Conservation (phyloP, 2,888 invertebrate species). For the Xestobium rufovillosum region DNA sequence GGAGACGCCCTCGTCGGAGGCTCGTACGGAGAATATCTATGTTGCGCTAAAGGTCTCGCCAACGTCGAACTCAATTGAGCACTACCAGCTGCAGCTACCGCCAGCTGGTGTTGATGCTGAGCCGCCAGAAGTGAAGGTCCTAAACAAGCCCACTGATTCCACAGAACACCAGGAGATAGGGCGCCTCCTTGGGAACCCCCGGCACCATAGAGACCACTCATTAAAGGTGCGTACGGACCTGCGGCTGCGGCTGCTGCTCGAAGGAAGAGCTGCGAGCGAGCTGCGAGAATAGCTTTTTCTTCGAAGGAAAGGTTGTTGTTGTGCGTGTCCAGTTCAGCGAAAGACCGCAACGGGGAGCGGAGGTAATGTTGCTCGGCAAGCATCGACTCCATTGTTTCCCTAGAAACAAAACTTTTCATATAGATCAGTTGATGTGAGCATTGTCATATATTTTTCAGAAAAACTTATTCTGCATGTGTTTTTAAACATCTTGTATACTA, state of each 20-base stretch:
- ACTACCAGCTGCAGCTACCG: slow-evolving; percentile 45
- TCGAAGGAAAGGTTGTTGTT: slow-evolving; percentile 66
- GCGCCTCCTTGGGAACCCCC: slow-evolving; percentile 37
- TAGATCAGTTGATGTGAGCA: no score
- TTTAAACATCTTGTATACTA: no score
- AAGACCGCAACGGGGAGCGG: slow-evolving; percentile 67
- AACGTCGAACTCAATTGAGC: slow-evolving; percentile 48
- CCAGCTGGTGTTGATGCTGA: slow-evolving; percentile 57
- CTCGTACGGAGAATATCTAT: slow-evolving; percentile 53
- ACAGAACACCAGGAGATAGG: slow-evolving; percentile 49
- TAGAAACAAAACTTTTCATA: slow-evolving; percentile 49
- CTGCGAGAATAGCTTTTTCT: slow-evolving; percentile 70
- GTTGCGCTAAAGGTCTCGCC: slow-evolving; percentile 49
- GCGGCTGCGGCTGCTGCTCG: slow-evolving; percentile 62
- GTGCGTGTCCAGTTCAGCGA: slow-evolving; percentile 63
- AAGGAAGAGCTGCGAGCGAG: slow-evolving; percentile 66
- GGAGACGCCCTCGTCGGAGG: slow-evolving; percentile 50
- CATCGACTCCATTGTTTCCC: slow-evolving; percentile 88
- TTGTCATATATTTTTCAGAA: no score
- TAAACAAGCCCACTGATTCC: slow-evolving; percentile 67
- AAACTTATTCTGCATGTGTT: no score
- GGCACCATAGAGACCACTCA: slow-evolving; percentile 48
- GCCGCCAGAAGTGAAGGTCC: slow-evolving; percentile 54
- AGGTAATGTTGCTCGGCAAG: slow-evolving; percentile 77
- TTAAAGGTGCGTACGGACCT: slow-evolving; percentile 49